A percentile compares a stretch with the other conserved stretches of the same genome.
Conservation (phyloP, 2,113 vertebrate genomes). For the Grammomys dolichurus region DNA sequence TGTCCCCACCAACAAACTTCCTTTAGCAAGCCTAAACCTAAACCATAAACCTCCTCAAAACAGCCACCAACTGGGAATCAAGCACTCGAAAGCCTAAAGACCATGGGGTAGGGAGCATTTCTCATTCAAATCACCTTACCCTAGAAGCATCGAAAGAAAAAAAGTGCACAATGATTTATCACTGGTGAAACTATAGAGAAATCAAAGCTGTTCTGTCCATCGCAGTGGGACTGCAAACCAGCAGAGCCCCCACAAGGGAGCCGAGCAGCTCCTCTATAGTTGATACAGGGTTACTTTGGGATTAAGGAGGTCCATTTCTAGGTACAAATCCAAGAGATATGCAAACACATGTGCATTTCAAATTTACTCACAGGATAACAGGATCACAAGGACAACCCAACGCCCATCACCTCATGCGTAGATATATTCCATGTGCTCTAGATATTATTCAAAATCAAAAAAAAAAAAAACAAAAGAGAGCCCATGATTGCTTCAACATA, state of each 20-base stretch:
- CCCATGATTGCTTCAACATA: no score
- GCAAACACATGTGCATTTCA: background rate
- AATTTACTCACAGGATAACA: background rate
- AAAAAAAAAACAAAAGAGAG: background rate
- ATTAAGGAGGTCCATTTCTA: background rate
- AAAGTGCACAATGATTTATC: no score
- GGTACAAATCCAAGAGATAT: background rate
- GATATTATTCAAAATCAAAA: background rate
- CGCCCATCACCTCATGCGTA: no score
- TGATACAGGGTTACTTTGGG: no score
- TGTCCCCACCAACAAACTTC: background rate
- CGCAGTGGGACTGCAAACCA: background rate
- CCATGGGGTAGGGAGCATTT: no score
- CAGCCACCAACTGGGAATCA: background rate
- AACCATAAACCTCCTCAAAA: background rate
- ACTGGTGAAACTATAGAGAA: background rate
- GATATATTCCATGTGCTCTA: background rate
- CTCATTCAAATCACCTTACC: background rate
- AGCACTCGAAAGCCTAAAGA: background rate
- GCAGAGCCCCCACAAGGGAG: background rate
- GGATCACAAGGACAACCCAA: background rate
- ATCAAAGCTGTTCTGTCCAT: background rate
- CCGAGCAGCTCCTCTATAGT: background rate
- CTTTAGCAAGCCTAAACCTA: background rate
- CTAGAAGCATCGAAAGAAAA: background rate